A percentile compares a stretch with the other conserved stretches of the same genome.
These are phyloP conservation scores for Cariama cristata DNA, from an alignment of 2,113 vertebrate genomes.

Conservation along the genomic window DNA sequence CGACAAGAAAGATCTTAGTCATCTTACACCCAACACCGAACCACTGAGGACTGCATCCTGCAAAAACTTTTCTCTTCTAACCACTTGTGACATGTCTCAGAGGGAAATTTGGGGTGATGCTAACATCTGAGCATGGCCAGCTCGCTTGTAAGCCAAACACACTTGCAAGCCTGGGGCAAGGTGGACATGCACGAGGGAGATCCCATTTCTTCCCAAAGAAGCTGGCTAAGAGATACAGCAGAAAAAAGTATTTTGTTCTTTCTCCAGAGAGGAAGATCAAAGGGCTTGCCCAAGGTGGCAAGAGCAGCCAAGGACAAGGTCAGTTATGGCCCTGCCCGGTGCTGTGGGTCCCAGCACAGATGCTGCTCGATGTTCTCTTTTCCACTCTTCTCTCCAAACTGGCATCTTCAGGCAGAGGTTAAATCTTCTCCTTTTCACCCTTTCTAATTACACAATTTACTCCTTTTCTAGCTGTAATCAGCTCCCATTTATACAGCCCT, in stretches of 20 bases:
- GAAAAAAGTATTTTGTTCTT: neutral
- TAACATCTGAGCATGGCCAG: neutral
- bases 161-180: neutral
- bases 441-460: slow-evolving; percentile 65
- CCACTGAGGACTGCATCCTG: neutral
- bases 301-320: neutral
- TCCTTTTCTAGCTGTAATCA: slow-evolving; percentile 58
- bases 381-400: neutral
- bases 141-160: rapidly evolving
- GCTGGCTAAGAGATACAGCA: neutral
- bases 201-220: neutral
- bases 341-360: neutral
- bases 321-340: neutral
- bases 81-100: neutral
- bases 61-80: neutral
- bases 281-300: neutral
- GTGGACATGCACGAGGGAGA: neutral
- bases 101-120: neutral
- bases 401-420: slow-evolving; percentile 6
- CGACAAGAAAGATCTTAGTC: neutral
- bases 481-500: slow-evolving; percentile 46
- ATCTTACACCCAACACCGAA: neutral
- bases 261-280: neutral
- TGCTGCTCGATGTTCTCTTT: rapidly evolving
- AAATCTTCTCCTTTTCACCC: neutral